Evolutionary conservation across 2,888 invertebrate genomes (phyloP), one percentile per base, ranked within the genome.

Genomic region (Tyria jacobaeae): DNA sequence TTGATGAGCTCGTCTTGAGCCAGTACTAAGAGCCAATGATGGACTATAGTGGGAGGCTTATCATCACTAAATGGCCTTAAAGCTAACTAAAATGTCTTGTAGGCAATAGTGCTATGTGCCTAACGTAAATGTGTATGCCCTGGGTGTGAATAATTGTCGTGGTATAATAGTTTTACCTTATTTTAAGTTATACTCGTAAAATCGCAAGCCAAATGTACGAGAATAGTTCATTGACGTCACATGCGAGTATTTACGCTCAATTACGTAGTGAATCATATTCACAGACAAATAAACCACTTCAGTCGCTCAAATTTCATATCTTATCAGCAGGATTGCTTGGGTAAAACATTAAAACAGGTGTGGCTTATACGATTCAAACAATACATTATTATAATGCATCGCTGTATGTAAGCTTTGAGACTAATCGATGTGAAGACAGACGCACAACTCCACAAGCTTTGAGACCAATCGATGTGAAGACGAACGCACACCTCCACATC

Each of bases 281-380:
- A 66, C 70, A 73, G 71, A 80, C 80, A 86, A 86, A 85, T 86
- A 85, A 82, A 85, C 78, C 86, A 84, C 83, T 86, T 69, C 82
- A 86, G 70, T 66, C 63, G 66, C 70, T 70, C 60, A 35, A 56
- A 58, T 74, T 71, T 60, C 27, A 50, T 68, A 73, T 76, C 72
- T 83, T 77, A 86, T 84, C 84, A 60, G 60, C 51, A 57, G 62
- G 72, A 80, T 80, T 73, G 70, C 65, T 73, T 73, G 53, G 67
- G 69, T 68, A 71, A 73, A 69, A 75, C 71, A 77, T 77, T 77
- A 72, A 70, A 52, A 66, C 69, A 69, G 76, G 78, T 73, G 75
- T 56, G 60, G 68, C 53, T 51, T 71, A 39, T 68, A 59, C 47
- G 39, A 54, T 52, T 67, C 47, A 50, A 50, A 67, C 64, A 65